Evolutionary conservation across 2,797 vertebrate species (phyloP).

Genomic region (Hafferia zeledoni): DNA sequence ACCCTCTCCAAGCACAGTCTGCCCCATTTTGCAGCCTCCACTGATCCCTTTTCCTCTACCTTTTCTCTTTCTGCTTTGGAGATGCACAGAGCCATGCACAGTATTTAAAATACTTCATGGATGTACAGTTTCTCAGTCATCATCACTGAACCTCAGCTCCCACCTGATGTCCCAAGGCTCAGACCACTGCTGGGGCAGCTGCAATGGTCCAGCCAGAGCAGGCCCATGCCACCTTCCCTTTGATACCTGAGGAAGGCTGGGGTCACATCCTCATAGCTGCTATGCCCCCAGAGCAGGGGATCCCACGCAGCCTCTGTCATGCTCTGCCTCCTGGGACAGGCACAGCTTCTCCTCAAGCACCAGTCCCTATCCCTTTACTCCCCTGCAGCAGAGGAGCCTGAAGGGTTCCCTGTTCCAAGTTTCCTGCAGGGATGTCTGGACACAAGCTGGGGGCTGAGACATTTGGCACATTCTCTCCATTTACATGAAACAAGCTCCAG

Average conservation of each 20-base stretch:
- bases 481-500: not conserved
- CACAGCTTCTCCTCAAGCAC: not conserved
- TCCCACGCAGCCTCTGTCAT: not conserved
- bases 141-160: not conserved
- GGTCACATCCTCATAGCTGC: not conserved
- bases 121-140: not conserved
- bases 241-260: not conserved
- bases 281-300: not conserved
- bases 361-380: not conserved
- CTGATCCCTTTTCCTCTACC: not conserved
- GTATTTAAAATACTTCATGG: not conserved
- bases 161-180: not conserved
- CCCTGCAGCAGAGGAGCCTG: not conserved
- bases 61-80: not conserved
- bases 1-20: not conserved
- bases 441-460: not conserved
- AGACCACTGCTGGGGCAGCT: not conserved
- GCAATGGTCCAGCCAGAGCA: not conserved
- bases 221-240: not conserved
- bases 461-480: not conserved
- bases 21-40: not conserved
- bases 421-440: not conserved
- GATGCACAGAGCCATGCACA: not conserved
- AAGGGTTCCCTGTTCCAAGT: not conserved
- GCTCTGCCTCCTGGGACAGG: not conserved